Evolutionary conservation across 1,140 invertebrate genomes (phyloP).

Genomic region (Chymomyza costata): DNA sequence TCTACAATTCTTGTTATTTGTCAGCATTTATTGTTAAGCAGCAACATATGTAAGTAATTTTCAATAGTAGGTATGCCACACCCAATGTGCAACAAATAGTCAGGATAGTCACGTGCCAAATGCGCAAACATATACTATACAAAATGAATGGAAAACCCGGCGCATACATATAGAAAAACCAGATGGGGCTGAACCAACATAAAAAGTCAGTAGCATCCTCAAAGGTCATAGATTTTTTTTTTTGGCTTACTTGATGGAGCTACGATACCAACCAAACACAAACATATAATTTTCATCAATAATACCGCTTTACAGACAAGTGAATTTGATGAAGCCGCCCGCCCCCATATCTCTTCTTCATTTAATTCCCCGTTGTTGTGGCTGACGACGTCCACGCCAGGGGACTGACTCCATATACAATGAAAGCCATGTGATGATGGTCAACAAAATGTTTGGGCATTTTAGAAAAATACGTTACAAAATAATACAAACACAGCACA

Average conservation of each 20-base stretch:
- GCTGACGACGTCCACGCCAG: slow-evolving; percentile 24
- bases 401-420: slow-evolving; percentile 32
- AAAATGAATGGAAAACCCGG: slow-evolving; percentile 27
- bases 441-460: slow-evolving; percentile 39
- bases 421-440: slow-evolving; percentile 35
- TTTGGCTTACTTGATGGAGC: too few species aligned
- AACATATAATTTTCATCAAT: slow-evolving; percentile 56
- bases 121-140: slow-evolving; percentile 28
- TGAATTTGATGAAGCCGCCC: slow-evolving; percentile 48
- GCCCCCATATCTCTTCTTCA: neutral
- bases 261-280: slow-evolving; percentile 40
- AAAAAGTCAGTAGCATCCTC: neutral
- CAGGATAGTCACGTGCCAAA: slow-evolving; percentile 34
- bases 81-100: slow-evolving; percentile 33
- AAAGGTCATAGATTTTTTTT: slow-evolving; percentile 34
- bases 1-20: too few species aligned
- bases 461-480: slow-evolving; percentile 47
- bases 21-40: too few species aligned
- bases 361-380: too few species aligned
- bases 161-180: neutral
- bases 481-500: slow-evolving; percentile 19
- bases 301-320: slow-evolving; percentile 49
- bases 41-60: too few species aligned
- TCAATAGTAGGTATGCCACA: too few species aligned
- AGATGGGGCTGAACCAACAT: slow-evolving; percentile 13